phyloP scores from a whole-genome alignment of 2,797 vertebrate species.

The Thamnophis elegans region DNA sequence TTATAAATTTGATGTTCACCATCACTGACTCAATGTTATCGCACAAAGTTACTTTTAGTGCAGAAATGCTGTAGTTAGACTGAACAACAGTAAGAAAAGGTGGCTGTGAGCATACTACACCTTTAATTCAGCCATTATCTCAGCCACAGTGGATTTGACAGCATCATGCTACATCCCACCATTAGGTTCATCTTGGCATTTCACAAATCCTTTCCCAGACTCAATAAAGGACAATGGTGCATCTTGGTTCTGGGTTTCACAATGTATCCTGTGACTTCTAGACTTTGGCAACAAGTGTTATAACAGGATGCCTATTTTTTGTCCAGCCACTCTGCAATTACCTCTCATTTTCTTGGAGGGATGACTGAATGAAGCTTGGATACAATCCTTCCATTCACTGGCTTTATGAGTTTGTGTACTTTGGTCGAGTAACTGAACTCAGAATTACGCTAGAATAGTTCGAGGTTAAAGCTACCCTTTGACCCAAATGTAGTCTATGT shows the following conservation, averaged over 20 bases:
- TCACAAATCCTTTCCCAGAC: neutral
- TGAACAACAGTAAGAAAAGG: neutral
- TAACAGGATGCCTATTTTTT: neutral
- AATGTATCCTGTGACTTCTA: neutral
- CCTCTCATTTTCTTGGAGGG: neutral
- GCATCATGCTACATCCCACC: neutral
- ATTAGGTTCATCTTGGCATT: neutral
- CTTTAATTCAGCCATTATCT: neutral
- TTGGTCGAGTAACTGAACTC: neutral
- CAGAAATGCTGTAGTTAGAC: neutral
- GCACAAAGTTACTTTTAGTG: neutral
- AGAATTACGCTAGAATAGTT: neutral
- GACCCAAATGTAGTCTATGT: neutral
- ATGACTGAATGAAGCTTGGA: neutral
- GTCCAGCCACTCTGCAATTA: neutral
- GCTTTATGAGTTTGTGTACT: neutral
- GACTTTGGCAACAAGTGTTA: neutral
- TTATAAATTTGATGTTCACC: slow-evolving; percentile 1
- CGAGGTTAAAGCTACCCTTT: neutral
- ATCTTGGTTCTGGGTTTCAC: neutral
- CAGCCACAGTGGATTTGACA: neutral
- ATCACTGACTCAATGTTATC: neutral
- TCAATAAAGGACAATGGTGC: neutral
- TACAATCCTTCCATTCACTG: neutral
- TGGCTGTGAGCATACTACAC: neutral